Evolutionary conservation across 92 coral and sea anemone species (phyloP), one percentile per base, ranked within the genome.

Genomic region (Epizoanthus fatuus): DNA sequence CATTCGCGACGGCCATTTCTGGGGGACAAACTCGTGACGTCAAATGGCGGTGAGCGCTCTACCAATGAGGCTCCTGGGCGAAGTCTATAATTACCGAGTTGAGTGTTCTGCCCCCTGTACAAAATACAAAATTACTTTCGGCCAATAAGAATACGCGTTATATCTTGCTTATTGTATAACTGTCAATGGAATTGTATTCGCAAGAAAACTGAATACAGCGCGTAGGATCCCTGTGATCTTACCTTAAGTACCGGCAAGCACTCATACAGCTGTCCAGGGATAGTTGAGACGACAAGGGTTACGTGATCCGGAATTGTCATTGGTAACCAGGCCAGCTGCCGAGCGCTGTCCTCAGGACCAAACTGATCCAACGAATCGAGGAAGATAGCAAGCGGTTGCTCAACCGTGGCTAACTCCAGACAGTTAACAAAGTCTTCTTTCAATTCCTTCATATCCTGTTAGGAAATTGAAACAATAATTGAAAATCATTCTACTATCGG

Each of bases 231-330:
- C 45, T 47, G 8, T 16, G 14, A 19, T 3, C 39, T 8, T 39
- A 91, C 94, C 92, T 91, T 75, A 32, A 91, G 86, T n/a, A 91
- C 84, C 5, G 94, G 94, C 25, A 91, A 88, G 76, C 94, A 91
- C 65, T 91, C 89, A 58, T 87, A 91, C 77, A 52, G 51, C 10
- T 57, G 20, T 49, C 81, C 80, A 38, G 94, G 94, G 12, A 91
- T 74, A 3, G 94, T 91, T 16, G 94, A 91, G 51, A 91, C 92
- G 3, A 91, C 87, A 53, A 91, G 89, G 2, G 85, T 83, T 5
- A 84, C 94, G 71, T 91, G 87, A 76, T 69, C 74, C 5, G 94
- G 94, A 5, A 87, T 84, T 29, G 79, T 86, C 69, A 75, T 79
- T 32, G 94, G 94, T 81, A 91, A 74, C 94, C 94, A 91, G 5